Evolutionary conservation across 1,140 invertebrate genomes (phyloP).

Genomic region (Achroia grisella): DNA sequence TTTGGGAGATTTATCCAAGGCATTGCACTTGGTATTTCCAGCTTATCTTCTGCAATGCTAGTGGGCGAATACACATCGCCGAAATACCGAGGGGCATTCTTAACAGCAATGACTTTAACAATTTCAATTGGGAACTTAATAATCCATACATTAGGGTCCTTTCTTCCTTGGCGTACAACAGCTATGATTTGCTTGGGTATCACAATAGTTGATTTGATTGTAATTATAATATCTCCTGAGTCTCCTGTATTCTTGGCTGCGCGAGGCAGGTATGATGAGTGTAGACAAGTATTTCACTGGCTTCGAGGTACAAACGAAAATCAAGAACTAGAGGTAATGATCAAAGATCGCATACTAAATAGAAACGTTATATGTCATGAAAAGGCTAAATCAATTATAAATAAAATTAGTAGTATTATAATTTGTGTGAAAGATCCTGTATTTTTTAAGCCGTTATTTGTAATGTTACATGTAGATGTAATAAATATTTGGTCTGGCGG

Average conservation of each 20-base stretch:
- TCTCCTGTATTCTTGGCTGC: slow-evolving; percentile 32
- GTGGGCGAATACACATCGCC: too few species aligned
- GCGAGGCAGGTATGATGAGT: slow-evolving; percentile 27
- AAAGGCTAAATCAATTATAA: too few species aligned
- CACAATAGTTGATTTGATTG: slow-evolving; percentile 26
- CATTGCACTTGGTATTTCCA: neutral
- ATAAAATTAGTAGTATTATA: too few species aligned
- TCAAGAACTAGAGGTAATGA: slow-evolving; percentile 30
- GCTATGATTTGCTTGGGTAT: slow-evolving; percentile 23
- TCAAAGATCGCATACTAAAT: too few species aligned
- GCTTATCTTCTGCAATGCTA: neutral
- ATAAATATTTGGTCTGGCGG: too few species aligned
- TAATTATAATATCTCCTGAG: slow-evolving; percentile 28
- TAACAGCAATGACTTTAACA: slow-evolving; percentile 27
- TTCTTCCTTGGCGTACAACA: slow-evolving; percentile 3
- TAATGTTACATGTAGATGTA: too few species aligned
- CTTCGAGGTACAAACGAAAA: slow-evolving; percentile 29
- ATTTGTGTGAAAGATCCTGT: too few species aligned
- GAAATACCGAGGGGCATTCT: slow-evolving; percentile 24
- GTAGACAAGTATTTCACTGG: slow-evolving; percentile 27
- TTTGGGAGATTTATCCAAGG: neutral
- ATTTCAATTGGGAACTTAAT: slow-evolving; percentile 24
- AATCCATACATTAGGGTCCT: slow-evolving; percentile 27
- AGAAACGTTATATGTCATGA: too few species aligned
- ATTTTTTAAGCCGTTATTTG: too few species aligned